These are phyloP conservation scores for Smutsia gigantea DNA, from an alignment of 2,797 vertebrate species.

Conservation along the genomic window DNA sequence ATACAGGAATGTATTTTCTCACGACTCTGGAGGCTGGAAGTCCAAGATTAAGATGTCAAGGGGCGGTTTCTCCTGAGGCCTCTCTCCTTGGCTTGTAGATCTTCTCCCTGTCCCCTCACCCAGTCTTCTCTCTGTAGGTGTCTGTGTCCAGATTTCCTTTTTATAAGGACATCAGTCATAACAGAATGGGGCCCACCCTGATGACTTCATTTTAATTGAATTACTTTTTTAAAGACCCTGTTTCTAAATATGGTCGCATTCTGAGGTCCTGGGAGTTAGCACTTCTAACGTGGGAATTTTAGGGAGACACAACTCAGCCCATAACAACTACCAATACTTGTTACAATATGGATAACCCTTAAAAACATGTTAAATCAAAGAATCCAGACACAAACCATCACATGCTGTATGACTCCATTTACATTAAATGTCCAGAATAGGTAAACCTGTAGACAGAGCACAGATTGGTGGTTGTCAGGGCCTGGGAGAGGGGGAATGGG, in stretches of 20 bases:
- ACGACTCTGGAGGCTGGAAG: neutral
- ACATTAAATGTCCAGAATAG: neutral
- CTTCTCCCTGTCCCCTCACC: neutral
- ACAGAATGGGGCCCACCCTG: neutral
- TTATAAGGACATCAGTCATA: neutral
- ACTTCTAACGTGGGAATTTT: neutral
- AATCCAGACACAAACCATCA: neutral
- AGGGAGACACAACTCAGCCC: neutral
- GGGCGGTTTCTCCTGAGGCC: neutral
- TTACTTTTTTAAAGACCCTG: neutral
- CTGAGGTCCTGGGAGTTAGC: neutral
- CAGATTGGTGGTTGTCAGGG: neutral
- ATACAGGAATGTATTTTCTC: neutral
- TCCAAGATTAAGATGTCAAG: neutral
- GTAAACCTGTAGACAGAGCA: neutral
- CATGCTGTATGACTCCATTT: neutral
- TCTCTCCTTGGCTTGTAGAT: neutral
- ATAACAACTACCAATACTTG: neutral
- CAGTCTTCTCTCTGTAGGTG: neutral
- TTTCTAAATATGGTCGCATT: neutral
- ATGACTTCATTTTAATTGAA: neutral
- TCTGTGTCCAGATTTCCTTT: neutral
- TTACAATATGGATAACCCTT: neutral
- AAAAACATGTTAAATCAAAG: neutral
- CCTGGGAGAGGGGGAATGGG: neutral